These are phyloP conservation scores for Mactromeris polynyma DNA, from an alignment of 2,888 invertebrate species.

Conservation along the genomic window DNA sequence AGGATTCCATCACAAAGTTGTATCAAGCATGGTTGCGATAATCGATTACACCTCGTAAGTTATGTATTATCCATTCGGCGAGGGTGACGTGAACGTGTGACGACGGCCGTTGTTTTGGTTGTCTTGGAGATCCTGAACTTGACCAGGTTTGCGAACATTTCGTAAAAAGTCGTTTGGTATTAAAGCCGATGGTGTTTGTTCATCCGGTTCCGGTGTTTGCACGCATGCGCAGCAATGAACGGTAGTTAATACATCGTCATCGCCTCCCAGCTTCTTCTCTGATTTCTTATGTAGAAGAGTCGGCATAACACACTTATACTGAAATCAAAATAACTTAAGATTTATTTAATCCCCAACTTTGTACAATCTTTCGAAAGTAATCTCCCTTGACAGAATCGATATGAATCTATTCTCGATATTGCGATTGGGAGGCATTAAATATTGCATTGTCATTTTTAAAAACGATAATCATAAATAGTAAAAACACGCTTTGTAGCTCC, in stretches of 20 bases:
- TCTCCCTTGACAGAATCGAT: no score
- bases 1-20: background rate
- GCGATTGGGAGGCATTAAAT: no score
- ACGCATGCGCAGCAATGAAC: background rate
- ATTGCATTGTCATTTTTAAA: no score
- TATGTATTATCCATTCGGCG: background rate
- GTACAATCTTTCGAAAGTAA: no score
- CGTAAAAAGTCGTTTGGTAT: conserved; percentile 55
- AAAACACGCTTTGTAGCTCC: no score
- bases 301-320: background rate
- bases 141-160: background rate
- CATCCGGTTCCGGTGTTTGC: conserved; percentile 34
- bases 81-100: background rate
- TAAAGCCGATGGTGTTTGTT: conserved; percentile 60
- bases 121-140: background rate
- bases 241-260: background rate
- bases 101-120: background rate
- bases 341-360: no score
- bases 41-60: background rate
- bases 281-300: background rate
- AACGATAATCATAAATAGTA: no score
- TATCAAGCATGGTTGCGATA: background rate
- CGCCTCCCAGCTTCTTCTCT: background rate
- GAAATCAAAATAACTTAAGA: background rate
- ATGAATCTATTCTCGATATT: no score